Evolutionary conservation across 2,797 vertebrate species (phyloP), one percentile per base, ranked within the genome.

Genomic region (Crypturellus tataupa): DNA sequence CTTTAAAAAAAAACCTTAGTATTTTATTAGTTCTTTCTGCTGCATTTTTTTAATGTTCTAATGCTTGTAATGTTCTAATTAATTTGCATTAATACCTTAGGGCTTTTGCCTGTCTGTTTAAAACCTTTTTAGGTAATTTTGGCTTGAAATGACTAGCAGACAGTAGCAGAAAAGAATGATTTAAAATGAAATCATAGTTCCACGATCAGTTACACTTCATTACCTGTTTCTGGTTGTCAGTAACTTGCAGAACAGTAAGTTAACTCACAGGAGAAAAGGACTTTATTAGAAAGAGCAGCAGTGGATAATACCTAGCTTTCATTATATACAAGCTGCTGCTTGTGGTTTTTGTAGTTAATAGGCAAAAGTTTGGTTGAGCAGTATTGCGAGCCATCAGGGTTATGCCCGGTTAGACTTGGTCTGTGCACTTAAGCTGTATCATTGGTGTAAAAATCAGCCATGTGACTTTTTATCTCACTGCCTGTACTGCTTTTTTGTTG

Each of bases 11-110:
- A 25, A 7, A 63, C 67, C 27, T 5, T 40, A 35, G 29, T 55
- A 35, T 59, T 73, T 63, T 39, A 3, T 37, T 24, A 55, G 80
- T 49, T 49, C 4, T 83, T 7, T 3, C 72, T 73, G 5, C 13
- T 69, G 9, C 17, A 24, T 63, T 51, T 24, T 7, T 0, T 42
- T 12, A 42, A 42, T 42, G 13, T 42, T 42, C 40, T 42, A 15
- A 42, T 42, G 40, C 40, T 15, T 15, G 40, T 0, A 47, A 47
- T 3, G 11, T 5, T n/a, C 21, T 11, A 7, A 56, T 39, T 0
- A 49, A 39, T 59, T 71, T 59, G 2, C 35, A 4, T 51, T 76
- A 9, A 10, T 71, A 12, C 27, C 39, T 65, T 42, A 78, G 29
- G 5, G 64, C 14, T 55, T 79, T 1, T 16, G 55, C 16, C 16